Evolutionary conservation across 2,113 vertebrate genomes (phyloP).

Genomic region (Bos javanicus): DNA sequence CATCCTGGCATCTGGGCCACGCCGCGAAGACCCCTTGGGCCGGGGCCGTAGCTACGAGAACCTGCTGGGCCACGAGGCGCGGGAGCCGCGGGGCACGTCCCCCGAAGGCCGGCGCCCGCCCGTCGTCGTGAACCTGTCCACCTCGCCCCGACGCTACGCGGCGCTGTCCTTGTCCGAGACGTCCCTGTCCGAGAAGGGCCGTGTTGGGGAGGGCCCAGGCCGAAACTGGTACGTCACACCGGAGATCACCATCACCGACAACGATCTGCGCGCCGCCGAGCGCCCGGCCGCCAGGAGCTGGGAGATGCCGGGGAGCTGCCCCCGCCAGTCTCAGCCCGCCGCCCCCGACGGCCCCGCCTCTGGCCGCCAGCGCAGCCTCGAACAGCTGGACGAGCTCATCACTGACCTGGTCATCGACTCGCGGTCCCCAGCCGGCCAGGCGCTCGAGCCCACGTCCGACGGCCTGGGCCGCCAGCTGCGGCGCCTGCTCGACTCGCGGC

Average conservation of each 20-base stretch:
- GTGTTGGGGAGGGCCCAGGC: constrained; percentile 78
- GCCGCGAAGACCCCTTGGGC: constrained; percentile 85
- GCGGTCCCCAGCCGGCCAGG: constrained; percentile 82
- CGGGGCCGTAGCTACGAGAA: constrained; percentile 95
- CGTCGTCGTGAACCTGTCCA: constrained; percentile 94
- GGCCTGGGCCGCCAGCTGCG: constrained; percentile 89
- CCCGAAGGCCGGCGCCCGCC: constrained; percentile 87
- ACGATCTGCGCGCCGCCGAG: constrained; percentile 86
- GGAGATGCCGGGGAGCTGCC: constrained; percentile 79
- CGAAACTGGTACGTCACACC: constrained; percentile 95
- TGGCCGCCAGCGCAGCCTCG: constrained; percentile 92
- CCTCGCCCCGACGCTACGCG: constrained; percentile 94
- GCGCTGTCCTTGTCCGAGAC: constrained; percentile 95
- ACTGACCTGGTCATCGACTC: constrained; percentile 96
- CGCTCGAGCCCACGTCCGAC: constrained; percentile 71
- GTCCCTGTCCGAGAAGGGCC: constrained; percentile 89
- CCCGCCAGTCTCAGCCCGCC: constrained; percentile 41
- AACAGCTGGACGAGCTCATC: constrained; percentile 95
- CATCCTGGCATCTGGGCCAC: constrained; percentile 86
- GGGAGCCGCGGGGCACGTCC: constrained; percentile 80
- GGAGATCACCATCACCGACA: constrained; percentile 98
- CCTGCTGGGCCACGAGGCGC: constrained; percentile 83
- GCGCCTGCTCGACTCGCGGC: constrained; percentile 83
- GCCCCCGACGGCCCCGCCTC: constrained; percentile 81
- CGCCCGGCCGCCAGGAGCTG: constrained; percentile 82